Evolutionary conservation across 2,797 vertebrate genomes (phyloP), one percentile per base, ranked within the genome.

Genomic region (Xiphorhynchus erythropygius): DNA sequence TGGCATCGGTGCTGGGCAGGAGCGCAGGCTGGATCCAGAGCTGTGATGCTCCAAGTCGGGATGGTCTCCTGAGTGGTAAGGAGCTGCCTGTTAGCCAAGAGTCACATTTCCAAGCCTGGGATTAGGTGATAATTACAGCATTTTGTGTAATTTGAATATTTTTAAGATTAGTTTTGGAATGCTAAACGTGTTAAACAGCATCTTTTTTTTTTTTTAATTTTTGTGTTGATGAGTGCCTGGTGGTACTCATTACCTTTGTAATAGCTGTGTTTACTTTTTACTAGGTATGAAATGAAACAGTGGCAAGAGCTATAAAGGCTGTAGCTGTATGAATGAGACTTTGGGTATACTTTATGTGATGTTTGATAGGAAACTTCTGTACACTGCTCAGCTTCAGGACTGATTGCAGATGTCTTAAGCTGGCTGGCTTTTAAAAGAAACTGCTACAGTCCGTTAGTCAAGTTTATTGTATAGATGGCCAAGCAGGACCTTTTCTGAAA

Each of bases 41-140:
- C 23, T 2, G 14, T 7, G 23, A 32, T 42, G 27, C 13, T 47
- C 13, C 24, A 1, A 4, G 16, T 33, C 1, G 2, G 4, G 18
- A 37, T 35, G 18, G 7, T 53, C 68, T 70, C n/a, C 46, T 50
- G 60, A 50, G 44, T 3, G 3, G 19, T 55, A 9, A 74, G 19
- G 32, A 60, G 7, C 22, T 39, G 13, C 18, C 39, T 32, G 22
- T 53, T 56, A 18, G 22, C 49, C 13, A 21, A 64, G 17, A 10
- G 13, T 30, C 41, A 28, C 2, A 2, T 70, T 82, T 63, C 62
- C 13, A 60, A 79, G 49, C n/a, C 30, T 76, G 42, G 19, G 18
- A 64, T 53, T 88, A 68, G 44, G 39, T 67, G 47, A 18, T 74
- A 44, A 27, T 60, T 63, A 28, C 28, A 35, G 37, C 59, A 14